Evolutionary conservation across 2,888 invertebrate species (phyloP).

Genomic region (Cancer borealis): DNA sequence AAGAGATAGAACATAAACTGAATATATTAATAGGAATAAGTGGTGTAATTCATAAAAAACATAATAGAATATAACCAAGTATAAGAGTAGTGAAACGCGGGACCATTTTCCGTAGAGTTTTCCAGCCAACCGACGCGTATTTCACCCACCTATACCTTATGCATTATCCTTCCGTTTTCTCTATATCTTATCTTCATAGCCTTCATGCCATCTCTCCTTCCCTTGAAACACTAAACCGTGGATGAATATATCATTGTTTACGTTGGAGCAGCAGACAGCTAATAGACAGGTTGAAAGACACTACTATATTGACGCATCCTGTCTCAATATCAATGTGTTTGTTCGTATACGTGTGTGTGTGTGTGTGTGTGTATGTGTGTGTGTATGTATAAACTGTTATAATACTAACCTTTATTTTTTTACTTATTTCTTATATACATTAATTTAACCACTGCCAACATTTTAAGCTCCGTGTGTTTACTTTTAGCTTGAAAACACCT

Average conservation of each 20-base stretch:
- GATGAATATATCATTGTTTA: slow-evolving; percentile 1
- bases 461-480: too few relatives aligned
- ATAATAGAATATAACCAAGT: not conserved
- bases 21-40: too few relatives aligned
- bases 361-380: not conserved
- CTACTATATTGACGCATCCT: not conserved
- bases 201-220: not conserved
- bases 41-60: not conserved
- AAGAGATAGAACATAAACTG: not conserved
- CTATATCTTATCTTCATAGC: not conserved
- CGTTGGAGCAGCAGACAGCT: not conserved
- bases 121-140: too few relatives aligned
- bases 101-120: not conserved
- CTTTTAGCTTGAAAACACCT: not conserved
- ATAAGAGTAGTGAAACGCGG: not conserved
- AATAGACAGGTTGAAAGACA: not conserved
- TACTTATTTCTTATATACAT: too few relatives aligned
- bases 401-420: too few relatives aligned
- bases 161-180: not conserved
- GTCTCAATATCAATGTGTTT: too few relatives aligned
- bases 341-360: slow-evolving; percentile 51
- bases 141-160: not conserved
- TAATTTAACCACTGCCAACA: too few relatives aligned
- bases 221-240: not conserved
- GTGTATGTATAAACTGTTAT: too few relatives aligned